Base-by-base conservation (phyloP, 2,888 invertebrate genomes). In the Lymantria monacha region DNA sequence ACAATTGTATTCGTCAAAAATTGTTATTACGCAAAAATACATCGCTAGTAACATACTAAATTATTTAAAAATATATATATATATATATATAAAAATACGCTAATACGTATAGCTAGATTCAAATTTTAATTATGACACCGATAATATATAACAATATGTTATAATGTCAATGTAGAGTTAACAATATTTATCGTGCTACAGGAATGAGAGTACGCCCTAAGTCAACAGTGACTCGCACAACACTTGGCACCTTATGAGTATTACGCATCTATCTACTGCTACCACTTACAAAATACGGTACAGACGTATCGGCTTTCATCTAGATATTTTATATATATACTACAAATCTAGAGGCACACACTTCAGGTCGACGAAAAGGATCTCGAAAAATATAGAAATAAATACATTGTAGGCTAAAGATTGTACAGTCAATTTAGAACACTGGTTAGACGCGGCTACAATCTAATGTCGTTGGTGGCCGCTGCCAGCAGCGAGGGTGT, bases 171-270 rank as follows among this genome's bases (percentile, higher is more conserved):
- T 69, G 79, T 77, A 76, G 66, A 75, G 69, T 75, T 79, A 53
- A 61, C 76, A 77, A 75, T 74, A 79, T 81, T 22, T 79, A 81
- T 74, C 76, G 84, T 76, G 82, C 81, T 83, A 83, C 76, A 85
- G 87, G 87, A 89, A 87, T 87, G 87, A 87, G 80, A 82, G 75
- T 75, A 72, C 73, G 77, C 69, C 69, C 67, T 70, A 71, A 74
- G 68, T 63, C 69, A 65, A 59, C 59, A 66, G 69, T 68, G 65
- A 71, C 66, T 72, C 78, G 76, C 78, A 78, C 79, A 57, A 63
- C 63, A 69, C 67, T 67, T 69, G 67, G 67, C 85, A 85, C 86
- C 84, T 81, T 83, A 77, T 88, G 87, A 87, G 88, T 88, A 87
- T 88, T 76, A 85, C 76, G 75, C 83, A 81, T 75, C 63, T 68